Percentiles rank a stretch among this genome's conserved stretches.
Conservation (phyloP, 2,797 vertebrate species). For the Dallia pectoralis region DNA sequence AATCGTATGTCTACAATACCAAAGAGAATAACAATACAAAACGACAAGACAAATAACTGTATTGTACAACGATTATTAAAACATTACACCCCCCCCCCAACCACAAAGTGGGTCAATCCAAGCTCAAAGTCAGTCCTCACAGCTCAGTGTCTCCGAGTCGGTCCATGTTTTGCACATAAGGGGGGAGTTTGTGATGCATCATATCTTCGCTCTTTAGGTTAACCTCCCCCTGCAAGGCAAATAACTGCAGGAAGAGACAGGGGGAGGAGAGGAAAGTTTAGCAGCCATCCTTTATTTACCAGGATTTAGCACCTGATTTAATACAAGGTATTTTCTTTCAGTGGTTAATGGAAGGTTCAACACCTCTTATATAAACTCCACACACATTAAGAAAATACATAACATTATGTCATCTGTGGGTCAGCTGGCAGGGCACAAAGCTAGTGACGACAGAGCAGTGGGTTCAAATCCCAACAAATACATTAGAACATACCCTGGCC, state of each 20-base stretch:
- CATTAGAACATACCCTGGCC: too few species aligned
- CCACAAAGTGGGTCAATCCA: slow-evolving; percentile 8
- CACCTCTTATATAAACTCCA: too few species aligned
- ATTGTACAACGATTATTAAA: slow-evolving; percentile 6
- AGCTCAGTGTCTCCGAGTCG: slow-evolving; percentile 94
- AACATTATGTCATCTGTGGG: too few species aligned
- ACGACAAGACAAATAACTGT: slow-evolving; percentile 2
- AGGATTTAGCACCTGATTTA: too few species aligned
- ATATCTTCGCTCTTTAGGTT: slow-evolving; percentile 75
- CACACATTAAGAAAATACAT: too few species aligned
- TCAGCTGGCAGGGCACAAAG: too few species aligned
- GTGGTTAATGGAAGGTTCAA: too few species aligned
- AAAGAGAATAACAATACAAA: not conserved
- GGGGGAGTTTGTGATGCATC: slow-evolving; percentile 88
- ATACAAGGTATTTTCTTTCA: too few species aligned
- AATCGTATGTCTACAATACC: not conserved
- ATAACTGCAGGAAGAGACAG: slow-evolving; percentile 73
- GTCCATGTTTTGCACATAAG: slow-evolving; percentile 95
- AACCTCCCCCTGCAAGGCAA: slow-evolving; percentile 86
- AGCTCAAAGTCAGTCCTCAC: slow-evolving; percentile 74
- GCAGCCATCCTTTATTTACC: too few species aligned
- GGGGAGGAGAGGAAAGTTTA: not conserved
- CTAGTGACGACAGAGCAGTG: too few species aligned
- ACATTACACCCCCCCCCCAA: not conserved
- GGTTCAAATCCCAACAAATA: too few species aligned